These are phyloP conservation scores for Drosophila setifemur DNA, from an alignment of 1,140 invertebrate species.

Conservation along the genomic window DNA sequence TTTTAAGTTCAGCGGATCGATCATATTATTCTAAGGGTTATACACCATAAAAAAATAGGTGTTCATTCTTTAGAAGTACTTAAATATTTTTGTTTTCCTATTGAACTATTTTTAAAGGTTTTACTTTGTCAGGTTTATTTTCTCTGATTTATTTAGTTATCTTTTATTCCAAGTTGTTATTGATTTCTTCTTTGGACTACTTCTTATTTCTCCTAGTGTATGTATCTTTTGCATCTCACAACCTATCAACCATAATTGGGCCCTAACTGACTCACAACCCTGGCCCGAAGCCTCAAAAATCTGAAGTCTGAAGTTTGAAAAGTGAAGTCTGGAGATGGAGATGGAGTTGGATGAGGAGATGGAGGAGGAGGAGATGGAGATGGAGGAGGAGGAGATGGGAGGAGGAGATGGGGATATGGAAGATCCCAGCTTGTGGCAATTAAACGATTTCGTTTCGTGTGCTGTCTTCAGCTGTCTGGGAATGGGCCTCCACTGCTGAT, in stretches of 20 bases:
- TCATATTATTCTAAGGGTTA: not conserved
- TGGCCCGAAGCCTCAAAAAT: not conserved
- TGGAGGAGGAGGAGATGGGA: no score
- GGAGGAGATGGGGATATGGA: no score
- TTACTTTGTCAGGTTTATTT: not conserved
- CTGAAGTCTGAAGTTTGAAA: not conserved
- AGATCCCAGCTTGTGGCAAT: constrained; percentile 51
- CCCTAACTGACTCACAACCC: constrained; percentile 54
- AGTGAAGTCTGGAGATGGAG: not conserved
- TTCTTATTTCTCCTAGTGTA: not conserved
- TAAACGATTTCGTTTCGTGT: constrained; percentile 65
- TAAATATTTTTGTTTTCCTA: no score
- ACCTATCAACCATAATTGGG: constrained; percentile 46
- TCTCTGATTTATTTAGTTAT: not conserved
- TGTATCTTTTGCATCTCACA: constrained; percentile 8
- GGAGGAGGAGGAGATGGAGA: no score
- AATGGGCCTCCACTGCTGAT: no score
- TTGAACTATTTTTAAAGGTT: no score
- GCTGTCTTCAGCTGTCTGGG: constrained; percentile 40
- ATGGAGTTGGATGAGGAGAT: no score
- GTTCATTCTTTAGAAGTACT: not conserved
- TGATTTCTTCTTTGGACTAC: no score
- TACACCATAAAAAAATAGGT: not conserved
- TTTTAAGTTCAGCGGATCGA: not conserved
- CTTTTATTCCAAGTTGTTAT: not conserved